phyloP scores from a whole-genome alignment of 2,113 vertebrate species.

The Myiopsitta monachus region DNA sequence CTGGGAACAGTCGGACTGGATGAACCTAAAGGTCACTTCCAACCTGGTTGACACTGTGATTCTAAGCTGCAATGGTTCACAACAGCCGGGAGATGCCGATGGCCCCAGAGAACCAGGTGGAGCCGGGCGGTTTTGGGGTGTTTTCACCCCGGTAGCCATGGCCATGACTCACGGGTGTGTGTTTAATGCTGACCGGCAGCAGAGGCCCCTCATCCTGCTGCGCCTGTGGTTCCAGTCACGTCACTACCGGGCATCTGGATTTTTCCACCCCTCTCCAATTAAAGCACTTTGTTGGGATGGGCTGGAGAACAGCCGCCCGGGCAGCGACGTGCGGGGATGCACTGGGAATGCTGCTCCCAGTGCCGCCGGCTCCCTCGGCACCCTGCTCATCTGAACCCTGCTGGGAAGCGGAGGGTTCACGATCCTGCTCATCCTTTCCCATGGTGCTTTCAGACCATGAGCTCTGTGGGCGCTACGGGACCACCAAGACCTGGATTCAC shows the following conservation, averaged over 20 bases:
- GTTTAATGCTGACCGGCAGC: not conserved
- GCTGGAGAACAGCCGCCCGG: not conserved
- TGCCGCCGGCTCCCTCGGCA: not conserved
- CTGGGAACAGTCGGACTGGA: not conserved
- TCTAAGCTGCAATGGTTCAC: not conserved
- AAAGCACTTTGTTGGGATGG: not conserved
- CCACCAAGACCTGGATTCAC: not conserved
- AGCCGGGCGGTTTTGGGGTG: not conserved
- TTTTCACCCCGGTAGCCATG: not conserved
- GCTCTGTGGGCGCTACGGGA: not conserved
- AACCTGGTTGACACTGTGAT: not conserved
- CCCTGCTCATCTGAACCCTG: not conserved
- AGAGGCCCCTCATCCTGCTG: conserved; percentile 14
- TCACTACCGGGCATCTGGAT: conserved; percentile 22
- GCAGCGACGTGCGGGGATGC: not conserved
- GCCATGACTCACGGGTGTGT: not conserved
- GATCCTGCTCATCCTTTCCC: not conserved
- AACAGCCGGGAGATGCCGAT: not conserved
- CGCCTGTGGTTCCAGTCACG: conserved; percentile 10
- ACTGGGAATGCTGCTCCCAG: not conserved
- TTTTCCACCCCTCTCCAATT: conserved; percentile 41
- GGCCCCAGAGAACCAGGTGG: not conserved
- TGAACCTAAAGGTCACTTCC: not conserved
- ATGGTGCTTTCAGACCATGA: accelerated
- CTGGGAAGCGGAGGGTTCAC: accelerated